Evolutionary conservation across 2,888 invertebrate genomes (phyloP), one percentile per base, ranked within the genome.

Genomic region (Lycophotia porphyrea): DNA sequence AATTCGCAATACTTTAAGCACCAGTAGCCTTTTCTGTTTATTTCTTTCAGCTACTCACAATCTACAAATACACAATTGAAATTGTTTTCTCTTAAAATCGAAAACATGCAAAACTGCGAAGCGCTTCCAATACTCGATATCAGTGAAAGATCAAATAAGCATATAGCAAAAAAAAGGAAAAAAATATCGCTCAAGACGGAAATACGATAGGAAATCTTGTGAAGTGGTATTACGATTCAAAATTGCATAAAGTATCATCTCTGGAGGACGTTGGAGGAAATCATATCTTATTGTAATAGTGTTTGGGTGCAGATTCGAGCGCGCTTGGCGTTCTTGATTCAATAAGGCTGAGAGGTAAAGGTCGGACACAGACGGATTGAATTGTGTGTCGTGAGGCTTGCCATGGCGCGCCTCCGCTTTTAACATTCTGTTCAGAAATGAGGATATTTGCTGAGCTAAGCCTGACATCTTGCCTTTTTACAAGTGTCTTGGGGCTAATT

Each of bases 331-430:
- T 76, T 74, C 74, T 73, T 87, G 90, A 92, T 91, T 91, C 90
- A 91, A 92, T 92, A 90, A 87, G 52, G 88, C 83, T 83, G 84
- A 85, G 82, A 88, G 82, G 84, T 78, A 77, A 77, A 85, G 87
- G 88, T 84, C 86, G 84, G 87, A 85, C 83, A 85, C 88, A 87
- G 89, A 87, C 87, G 87, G 89, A 89, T 91, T 88, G 89, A 90
- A 90, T 90, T 89, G 90, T 88, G 82, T 90, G 88, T 88, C 87
- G 84, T 79, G 86, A 74, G 82, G 88, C 85, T 88, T 88, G 86
- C 86, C 87, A 64, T 44, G 76, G 81, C 72, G 75, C 81, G 81
- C 71, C 67, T 78, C 71, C 64, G 64, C 84, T 78, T 82, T 85
- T 84, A 81, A 76, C 78, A 60, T 79, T 87, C 80, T 39, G 74